Base-by-base conservation (phyloP, 1,140 invertebrate genomes). In the Periplaneta americana region DNA sequence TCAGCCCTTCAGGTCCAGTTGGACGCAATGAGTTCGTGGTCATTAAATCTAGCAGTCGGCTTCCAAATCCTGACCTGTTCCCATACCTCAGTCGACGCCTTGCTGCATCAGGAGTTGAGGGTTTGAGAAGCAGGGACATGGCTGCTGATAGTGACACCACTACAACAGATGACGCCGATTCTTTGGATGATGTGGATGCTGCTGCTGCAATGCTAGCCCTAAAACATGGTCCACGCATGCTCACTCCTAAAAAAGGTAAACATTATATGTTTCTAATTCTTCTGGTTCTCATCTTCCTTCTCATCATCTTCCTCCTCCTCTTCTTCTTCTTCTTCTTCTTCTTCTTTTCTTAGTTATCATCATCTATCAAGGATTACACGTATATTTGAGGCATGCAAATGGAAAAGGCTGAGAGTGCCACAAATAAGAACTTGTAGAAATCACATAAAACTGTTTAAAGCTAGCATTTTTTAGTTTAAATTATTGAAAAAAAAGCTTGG, bases 131-230 rank as follows among this genome's bases (percentile, higher is more conserved):
- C 31, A 34, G 75, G 31, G 34, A 34, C 17, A 34, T 78, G 35
- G 76, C 76, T 9, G 74, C 31, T 17, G 78, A 79, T 17, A 79
- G 78, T 35, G 78, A 79, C 18, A 37, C 33, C 39, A 79, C 33
- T 31, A 36, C 33, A 32, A 57, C 66, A 33, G 75, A 79, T 39
- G 76, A 82, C 37, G 84, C 82, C 22, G 85, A 86, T 33, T 85
- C 85, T 9, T 80, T 86, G 35, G 87, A 88, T 81, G 94, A 94
- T 85, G 94, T 95, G 2, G 94, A 96, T 88, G 95, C 95, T 13
- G 90, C 95, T 5, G 93, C 94, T 15, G 95, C 95, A 0, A 95
- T 96, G 92, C 90, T 96, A 74, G 94, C 93, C 74, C 91, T 96
- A 78, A 95, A 96, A 87, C 93, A 95, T 87, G 94, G 92, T 81